Evolutionary conservation across 2,888 invertebrate species (phyloP).

Genomic region (Mantis religiosa): DNA sequence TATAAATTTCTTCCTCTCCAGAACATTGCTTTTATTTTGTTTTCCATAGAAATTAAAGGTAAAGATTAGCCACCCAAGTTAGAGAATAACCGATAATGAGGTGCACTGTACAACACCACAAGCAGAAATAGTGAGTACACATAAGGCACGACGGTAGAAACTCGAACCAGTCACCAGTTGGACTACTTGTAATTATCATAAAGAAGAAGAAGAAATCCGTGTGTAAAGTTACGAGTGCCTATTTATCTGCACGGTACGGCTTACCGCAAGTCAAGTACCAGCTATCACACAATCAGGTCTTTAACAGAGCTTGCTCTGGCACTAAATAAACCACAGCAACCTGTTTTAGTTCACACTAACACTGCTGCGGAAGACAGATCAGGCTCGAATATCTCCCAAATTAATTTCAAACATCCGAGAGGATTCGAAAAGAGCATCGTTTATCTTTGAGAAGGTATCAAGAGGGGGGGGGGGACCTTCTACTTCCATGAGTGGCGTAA

Average conservation of each 20-base stretch:
- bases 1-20: no score
- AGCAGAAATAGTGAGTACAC: background rate
- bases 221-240: background rate
- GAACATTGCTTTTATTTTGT: no score
- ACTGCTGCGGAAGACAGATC: background rate
- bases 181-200: background rate
- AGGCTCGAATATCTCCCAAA: constrained; percentile 1
- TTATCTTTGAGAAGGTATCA: background rate
- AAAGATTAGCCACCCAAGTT: background rate
- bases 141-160: background rate
- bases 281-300: background rate
- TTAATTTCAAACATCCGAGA: background rate
- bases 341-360: background rate
- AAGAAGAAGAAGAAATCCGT: background rate
- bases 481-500: background rate
- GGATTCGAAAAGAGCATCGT: background rate
- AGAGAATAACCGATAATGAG: background rate
- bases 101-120: background rate
- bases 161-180: background rate
- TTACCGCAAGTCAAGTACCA: background rate
- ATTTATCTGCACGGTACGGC: background rate
- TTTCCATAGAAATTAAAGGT: no score
- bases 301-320: background rate
- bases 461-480: background rate
- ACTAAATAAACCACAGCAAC: constrained; percentile 10